These are phyloP conservation scores for Chiloscyllium punctatum DNA, from an alignment of 2,797 vertebrate species.

Conservation along the genomic window DNA sequence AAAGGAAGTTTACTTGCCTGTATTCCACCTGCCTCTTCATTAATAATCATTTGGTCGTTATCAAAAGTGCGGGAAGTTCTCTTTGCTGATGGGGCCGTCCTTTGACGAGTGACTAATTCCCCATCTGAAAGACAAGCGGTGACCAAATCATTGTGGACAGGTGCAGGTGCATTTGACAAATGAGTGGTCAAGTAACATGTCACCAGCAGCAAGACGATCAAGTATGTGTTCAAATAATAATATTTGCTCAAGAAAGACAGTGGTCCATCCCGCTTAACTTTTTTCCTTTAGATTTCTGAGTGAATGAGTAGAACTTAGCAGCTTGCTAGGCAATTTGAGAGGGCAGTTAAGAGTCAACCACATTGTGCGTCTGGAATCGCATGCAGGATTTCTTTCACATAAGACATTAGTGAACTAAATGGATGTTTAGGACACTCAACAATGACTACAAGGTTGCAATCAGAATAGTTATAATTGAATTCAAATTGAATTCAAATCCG, in stretches of 20 bases:
- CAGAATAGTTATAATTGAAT: too few species aligned
- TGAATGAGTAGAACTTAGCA: too few species aligned
- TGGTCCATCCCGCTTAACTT: not conserved
- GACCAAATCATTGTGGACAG: not conserved
- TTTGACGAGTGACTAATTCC: not conserved
- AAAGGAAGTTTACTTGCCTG: not conserved
- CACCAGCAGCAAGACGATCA: not conserved
- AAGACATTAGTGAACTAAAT: too few species aligned
- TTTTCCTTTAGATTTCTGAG: too few species aligned
- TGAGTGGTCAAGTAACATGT: not conserved
- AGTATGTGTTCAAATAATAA: not conserved
- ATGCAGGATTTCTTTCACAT: too few species aligned
- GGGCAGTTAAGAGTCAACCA: too few species aligned
- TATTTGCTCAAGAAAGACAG: not conserved
- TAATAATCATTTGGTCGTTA: not conserved
- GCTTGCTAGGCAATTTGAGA: too few species aligned
- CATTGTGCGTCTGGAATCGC: too few species aligned
- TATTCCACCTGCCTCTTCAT: not conserved
- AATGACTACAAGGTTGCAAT: too few species aligned
- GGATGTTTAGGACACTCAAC: too few species aligned
- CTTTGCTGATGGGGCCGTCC: not conserved
- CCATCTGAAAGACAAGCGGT: not conserved
- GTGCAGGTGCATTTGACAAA: not conserved
- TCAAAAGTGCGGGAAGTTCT: not conserved
- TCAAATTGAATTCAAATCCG: too few species aligned